Base-by-base conservation (phyloP, 2,113 vertebrate species). In the Parotia lawesii region DNA sequence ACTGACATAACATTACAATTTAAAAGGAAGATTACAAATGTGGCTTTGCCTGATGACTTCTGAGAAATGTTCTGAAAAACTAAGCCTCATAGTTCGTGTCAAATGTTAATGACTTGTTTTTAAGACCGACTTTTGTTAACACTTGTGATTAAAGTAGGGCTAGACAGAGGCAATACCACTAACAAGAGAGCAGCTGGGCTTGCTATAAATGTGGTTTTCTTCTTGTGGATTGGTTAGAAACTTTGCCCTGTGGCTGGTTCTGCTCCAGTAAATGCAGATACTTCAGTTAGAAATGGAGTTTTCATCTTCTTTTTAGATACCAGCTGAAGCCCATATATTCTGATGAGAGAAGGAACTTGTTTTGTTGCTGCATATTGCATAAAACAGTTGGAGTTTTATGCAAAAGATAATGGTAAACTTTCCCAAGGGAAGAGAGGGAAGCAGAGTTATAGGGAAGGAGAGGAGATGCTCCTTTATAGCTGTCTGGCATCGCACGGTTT, bases 341-440 rank as follows among this genome's bases (percentile, higher is more conserved):
- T 90, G 69, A 58, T 70, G 64, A 86, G 67, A 92, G 38, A 48
- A 77, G 33, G 24, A 90, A 80, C 54, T 80, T 85, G 29, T 51
- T 94, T 93, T 88, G 50, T 62, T 88, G 75, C 72, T 86, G 40
- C 47, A 44, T 67, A 42, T 69, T 61, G 27, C 78, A 86, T 48
- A 84, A 64, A 92, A 48, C 72, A 95, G 80, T 92, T 94, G 92
- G 83, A 93, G 69, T 86, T 93, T 75, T 86, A 93, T 75, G 89
- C 47, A 72, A 81, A 93, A 90, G 40, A 65, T 56, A 92, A 79
- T 27, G 75, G 23, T 76, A 85, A 69, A 66, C 64, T 89, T 91
- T 91, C 85, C 37, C 78, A 61, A 50, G 57, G 54, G 93, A 84
- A 77, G 11, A 45, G 57, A 89, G 6, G 23, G 54, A 72, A 85